Conservation (phyloP, 2,888 invertebrate genomes). For the Ophraella communa region DNA sequence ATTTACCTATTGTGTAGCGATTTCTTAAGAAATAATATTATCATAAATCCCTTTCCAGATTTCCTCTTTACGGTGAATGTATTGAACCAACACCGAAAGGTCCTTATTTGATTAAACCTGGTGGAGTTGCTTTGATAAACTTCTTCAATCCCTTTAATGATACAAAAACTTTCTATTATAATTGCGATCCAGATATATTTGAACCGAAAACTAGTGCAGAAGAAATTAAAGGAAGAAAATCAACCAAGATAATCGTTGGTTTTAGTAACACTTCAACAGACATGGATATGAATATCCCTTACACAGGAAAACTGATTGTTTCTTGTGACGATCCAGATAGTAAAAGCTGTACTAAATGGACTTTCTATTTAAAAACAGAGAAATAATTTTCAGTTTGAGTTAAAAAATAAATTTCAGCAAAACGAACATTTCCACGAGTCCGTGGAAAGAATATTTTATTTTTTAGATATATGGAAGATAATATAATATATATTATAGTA, state of each 20-base stretch:
- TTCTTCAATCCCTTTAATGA: constrained; percentile 61
- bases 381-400: too few relatives aligned
- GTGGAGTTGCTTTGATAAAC: constrained; percentile 52
- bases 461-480: too few relatives aligned
- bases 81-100: constrained; percentile 62
- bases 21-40: background rate
- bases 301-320: constrained; percentile 38
- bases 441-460: too few relatives aligned
- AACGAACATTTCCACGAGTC: too few relatives aligned
- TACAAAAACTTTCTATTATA: constrained; percentile 56
- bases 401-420: too few relatives aligned
- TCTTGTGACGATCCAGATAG: constrained; percentile 12
- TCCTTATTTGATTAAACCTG: constrained; percentile 58
- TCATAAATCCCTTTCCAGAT: constrained; percentile 44
- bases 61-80: constrained; percentile 60
- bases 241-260: constrained; percentile 39
- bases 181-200: constrained; percentile 59
- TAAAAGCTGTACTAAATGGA: constrained; percentile 16
- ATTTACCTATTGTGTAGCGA: too few relatives aligned
- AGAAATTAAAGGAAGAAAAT: constrained; percentile 56
- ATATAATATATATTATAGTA: too few relatives aligned
- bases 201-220: constrained; percentile 56
- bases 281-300: constrained; percentile 17
- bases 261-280: constrained; percentile 26
- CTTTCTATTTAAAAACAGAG: constrained; percentile 26